Conservation (phyloP, 2,113 vertebrate species). For the Stegastes partitus region DNA sequence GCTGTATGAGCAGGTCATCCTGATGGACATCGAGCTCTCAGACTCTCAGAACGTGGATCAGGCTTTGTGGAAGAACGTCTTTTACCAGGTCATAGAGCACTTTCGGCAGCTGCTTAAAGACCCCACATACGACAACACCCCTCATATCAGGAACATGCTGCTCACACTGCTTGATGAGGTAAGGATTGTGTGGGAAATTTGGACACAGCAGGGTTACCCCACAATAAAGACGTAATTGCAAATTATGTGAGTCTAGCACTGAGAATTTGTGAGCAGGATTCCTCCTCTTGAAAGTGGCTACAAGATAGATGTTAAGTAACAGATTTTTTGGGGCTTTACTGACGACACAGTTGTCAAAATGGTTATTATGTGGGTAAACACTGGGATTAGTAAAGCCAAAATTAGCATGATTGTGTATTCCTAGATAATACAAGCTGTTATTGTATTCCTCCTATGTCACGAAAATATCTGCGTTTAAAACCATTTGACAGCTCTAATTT, state of each 20-base stretch:
- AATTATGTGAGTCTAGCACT: not conserved
- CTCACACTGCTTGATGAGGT: conserved; percentile 96
- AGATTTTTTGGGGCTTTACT: no score
- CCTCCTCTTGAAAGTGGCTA: no score
- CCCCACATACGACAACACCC: conserved; percentile 84
- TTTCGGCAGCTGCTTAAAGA: conserved; percentile 98
- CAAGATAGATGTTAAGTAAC: no score
- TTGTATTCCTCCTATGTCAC: not conserved
- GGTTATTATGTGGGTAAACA: no score
- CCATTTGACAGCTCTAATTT: not conserved
- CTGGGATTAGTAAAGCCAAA: no score
- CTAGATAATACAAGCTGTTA: not conserved
- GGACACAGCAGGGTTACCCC: not conserved
- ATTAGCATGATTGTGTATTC: no score
- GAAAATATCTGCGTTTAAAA: not conserved
- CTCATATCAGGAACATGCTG: conserved; percentile 90
- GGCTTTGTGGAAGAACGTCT: conserved; percentile 96
- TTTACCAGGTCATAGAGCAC: conserved; percentile 98
- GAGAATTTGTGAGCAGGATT: no score
- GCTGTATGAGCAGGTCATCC: conserved; percentile 92
- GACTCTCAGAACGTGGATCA: conserved; percentile 97
- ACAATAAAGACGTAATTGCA: not conserved
- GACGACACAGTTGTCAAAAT: no score
- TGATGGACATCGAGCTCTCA: conserved; percentile 94
- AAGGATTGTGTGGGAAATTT: not conserved